These are phyloP conservation scores for Neria commutata DNA, from an alignment of 2,888 invertebrate genomes.

Conservation along the genomic window DNA sequence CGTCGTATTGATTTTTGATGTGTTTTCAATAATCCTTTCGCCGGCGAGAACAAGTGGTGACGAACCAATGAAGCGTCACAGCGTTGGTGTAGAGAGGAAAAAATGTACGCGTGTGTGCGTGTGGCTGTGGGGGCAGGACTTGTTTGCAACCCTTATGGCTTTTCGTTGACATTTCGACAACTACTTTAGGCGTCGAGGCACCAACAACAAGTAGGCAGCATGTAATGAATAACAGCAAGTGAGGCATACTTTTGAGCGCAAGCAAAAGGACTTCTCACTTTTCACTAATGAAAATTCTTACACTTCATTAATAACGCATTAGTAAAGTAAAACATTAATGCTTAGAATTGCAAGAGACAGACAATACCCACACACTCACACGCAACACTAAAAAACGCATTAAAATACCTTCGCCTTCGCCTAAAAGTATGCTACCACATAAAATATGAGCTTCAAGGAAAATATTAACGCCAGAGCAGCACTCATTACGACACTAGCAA, in stretches of 20 bases:
- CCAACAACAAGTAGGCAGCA: too few species aligned
- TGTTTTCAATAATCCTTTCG: neutral
- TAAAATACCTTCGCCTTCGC: constrained; percentile 26
- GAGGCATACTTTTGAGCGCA: constrained; percentile 4
- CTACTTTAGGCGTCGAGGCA: too few species aligned
- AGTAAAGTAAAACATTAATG: constrained; percentile 40
- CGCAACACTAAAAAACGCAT: constrained; percentile 17
- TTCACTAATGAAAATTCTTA: constrained; percentile 73
- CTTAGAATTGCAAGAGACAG: neutral
- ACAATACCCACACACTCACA: constrained; percentile 6
- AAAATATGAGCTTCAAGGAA: constrained; percentile 16
- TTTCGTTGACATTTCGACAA: too few species aligned
- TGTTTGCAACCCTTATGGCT: too few species aligned
- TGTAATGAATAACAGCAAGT: constrained; percentile 5
- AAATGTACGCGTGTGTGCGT: too few species aligned
- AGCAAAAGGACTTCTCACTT: too few species aligned
- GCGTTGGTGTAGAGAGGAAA: too few species aligned
- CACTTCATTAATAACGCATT: constrained; percentile 73
- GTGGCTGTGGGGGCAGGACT: too few species aligned
- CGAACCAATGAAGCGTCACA: too few species aligned
- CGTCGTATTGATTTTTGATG: constrained; percentile 5
- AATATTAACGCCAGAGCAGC: constrained; percentile 19
- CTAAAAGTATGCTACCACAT: constrained; percentile 22
- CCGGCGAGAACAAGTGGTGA: too few species aligned
- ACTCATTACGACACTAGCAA: constrained; percentile 31